Conservation (phyloP, 30 jellyfish, hydroid and myxozoan species). For the Chironex yamaguchii region DNA sequence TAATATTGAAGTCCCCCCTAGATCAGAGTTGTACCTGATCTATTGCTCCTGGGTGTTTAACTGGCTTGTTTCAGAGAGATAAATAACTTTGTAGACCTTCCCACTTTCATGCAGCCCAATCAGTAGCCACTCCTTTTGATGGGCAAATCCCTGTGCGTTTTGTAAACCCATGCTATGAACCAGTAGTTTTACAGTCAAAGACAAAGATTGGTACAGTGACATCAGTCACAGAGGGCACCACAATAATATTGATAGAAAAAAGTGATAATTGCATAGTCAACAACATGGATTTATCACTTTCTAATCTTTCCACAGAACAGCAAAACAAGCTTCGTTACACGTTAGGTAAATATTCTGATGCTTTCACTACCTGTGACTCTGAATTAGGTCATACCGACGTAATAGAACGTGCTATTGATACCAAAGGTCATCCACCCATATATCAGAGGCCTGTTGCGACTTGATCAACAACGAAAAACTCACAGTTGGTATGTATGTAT, state of each 20-base stretch:
- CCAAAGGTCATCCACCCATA: constrained; percentile 26
- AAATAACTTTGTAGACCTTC: constrained; percentile 14
- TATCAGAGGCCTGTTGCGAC: constrained; percentile 38
- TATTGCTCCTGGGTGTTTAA: constrained; percentile 33
- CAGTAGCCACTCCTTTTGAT: no score
- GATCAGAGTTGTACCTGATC: constrained; percentile 30
- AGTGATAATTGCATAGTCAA: background rate
- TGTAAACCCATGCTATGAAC: no score
- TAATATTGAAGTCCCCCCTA: constrained; percentile 34
- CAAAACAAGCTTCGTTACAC: background rate
- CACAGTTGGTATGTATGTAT: no score
- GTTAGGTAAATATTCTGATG: constrained; percentile 10
- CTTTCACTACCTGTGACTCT: constrained; percentile 29
- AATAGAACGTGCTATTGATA: constrained; percentile 27
- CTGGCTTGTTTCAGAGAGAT: constrained; percentile 16
- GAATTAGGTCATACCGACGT: constrained; percentile 44
- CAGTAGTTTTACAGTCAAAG: background rate
- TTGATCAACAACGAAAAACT: no score
- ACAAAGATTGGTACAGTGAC: background rate
- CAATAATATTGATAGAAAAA: no score
- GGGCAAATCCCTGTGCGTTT: no score
- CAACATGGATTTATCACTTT: background rate
- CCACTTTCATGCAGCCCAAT: constrained; percentile 24
- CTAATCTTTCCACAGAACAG: constrained; percentile 3
- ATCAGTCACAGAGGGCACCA: background rate